phyloP scores from a whole-genome alignment of 2,888 invertebrate genomes.

The Drosophila merina region DNA sequence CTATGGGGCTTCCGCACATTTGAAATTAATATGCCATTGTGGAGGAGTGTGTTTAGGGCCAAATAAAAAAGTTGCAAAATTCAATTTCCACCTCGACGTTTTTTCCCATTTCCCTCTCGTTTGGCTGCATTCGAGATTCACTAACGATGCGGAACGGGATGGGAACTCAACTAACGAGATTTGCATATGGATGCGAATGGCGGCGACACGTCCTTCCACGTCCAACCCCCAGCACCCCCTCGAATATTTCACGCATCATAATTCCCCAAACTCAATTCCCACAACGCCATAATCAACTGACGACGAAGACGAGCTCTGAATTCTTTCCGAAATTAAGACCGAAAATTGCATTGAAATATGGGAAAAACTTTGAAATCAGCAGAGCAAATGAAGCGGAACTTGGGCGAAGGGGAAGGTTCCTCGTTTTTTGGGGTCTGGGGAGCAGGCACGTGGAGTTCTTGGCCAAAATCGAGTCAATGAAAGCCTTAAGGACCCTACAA shows the following conservation, averaged over 20 bases:
- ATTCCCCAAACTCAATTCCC: constrained; percentile 76
- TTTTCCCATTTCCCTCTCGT: constrained; percentile 10
- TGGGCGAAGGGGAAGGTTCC: neutral
- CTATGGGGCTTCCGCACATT: constrained; percentile 39
- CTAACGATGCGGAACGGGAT: constrained; percentile 49
- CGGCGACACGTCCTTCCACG: neutral
- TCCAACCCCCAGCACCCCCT: neutral
- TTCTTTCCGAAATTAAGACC: constrained; percentile 57
- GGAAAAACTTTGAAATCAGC: constrained; percentile 69
- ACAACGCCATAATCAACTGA: constrained; percentile 69
- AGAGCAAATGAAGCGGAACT: constrained; percentile 64
- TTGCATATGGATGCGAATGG: constrained; percentile 63
- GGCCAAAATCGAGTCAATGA: neutral
- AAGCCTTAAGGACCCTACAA: neutral
- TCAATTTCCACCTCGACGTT: constrained; percentile 60
- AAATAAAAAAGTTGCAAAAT: constrained; percentile 61
- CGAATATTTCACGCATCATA: constrained; percentile 67
- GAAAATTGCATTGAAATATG: constrained; percentile 65
- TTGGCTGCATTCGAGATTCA: constrained; percentile 54
- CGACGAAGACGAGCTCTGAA: constrained; percentile 36
- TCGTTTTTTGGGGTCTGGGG: neutral
- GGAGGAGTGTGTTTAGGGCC: constrained; percentile 21
- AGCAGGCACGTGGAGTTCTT: neutral
- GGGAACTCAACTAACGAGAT: constrained; percentile 65
- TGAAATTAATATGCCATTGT: constrained; percentile 76